Percentiles rank a stretch among this genome's conserved stretches.
Evolutionary conservation across 2,888 invertebrate species (phyloP).

Genomic region (Stictocephala bisonia): DNA sequence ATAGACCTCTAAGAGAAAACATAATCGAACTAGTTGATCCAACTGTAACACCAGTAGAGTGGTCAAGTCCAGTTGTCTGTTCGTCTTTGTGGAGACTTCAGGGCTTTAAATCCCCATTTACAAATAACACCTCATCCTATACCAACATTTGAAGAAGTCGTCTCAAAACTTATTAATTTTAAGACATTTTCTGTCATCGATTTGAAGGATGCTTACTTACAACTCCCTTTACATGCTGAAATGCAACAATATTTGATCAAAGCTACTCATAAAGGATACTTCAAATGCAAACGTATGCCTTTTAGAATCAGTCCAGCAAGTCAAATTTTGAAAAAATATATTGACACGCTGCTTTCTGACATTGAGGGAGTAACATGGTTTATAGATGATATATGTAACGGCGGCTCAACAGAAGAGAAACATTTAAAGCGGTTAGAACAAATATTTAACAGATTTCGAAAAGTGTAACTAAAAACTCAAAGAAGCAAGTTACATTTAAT

Average conservation of each 20-base stretch:
- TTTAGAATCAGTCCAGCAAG: neutral
- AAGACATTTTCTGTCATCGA: constrained; percentile 3
- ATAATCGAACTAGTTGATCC: neutral
- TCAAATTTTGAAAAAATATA: neutral
- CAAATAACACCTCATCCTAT: neutral
- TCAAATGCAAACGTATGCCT: constrained; percentile 6
- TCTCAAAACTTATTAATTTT: neutral
- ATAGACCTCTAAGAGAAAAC: neutral
- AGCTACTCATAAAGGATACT: constrained; percentile 5
- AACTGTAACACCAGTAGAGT: neutral
- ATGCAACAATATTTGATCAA: neutral
- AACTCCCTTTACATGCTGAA: neutral
- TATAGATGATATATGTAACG: neutral
- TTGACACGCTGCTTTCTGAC: neutral
- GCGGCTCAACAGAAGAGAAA: no score
- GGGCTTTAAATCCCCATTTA: neutral
- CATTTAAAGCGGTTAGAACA: no score
- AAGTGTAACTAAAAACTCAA: no score
- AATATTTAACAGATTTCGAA: no score
- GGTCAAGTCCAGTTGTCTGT: neutral
- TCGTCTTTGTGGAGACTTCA: no score
- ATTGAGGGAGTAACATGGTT: neutral
- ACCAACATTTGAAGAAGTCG: neutral
- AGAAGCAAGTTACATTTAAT: no score
- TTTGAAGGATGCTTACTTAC: constrained; percentile 1